Base-by-base conservation (phyloP, 2,888 invertebrate genomes). In the Neoscelio sp. region DNA sequence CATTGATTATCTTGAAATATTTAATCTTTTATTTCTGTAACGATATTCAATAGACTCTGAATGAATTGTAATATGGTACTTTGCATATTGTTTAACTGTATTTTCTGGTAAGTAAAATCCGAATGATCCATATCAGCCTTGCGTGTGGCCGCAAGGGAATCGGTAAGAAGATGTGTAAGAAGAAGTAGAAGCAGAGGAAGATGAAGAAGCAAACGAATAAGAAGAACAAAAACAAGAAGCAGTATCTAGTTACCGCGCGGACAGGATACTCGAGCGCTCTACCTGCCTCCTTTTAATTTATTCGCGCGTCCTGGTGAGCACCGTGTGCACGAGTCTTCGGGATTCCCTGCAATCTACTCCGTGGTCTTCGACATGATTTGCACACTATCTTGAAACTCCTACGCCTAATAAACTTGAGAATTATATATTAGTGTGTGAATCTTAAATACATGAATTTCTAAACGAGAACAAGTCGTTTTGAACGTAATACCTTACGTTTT, bases 201-300 rank as follows among this genome's bases (percentile, higher is more conserved):
- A 77, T 73, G 77, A 80, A 74, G 80, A 68, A 76, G 74, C 73
- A 52, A 50, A 28, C 58, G 48, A 75, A 64, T 58, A 48, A 75
- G 65, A 75, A 75, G 64, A 26, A 52, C n/a, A 67, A 70, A 79
- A 80, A 50, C 48, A 13, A 70, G 60, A 79, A 78, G 80, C 60
- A 80, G 82, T 85, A 80, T 85, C 84, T 84, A 82, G 85, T 85
- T 84, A 85, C 85, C 81, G 80, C 80, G 82, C 82, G 84, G 84
- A 85, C 84, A 84, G 84, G 81, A 84, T 82, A 78, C 78, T 79
- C 77, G 81, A 75, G 81, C 78, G 79, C 74, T 83, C 80, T 81
- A 82, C 80, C 82, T 81, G 82, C 65, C 77, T 77, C 33, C 68
- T 76, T 81, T 81, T 79, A 81, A 81, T 81, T 81, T 81, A 80